Evolutionary conservation across 2,113 vertebrate genomes (phyloP).

Genomic region (Campylorhamphus procurvoides): DNA sequence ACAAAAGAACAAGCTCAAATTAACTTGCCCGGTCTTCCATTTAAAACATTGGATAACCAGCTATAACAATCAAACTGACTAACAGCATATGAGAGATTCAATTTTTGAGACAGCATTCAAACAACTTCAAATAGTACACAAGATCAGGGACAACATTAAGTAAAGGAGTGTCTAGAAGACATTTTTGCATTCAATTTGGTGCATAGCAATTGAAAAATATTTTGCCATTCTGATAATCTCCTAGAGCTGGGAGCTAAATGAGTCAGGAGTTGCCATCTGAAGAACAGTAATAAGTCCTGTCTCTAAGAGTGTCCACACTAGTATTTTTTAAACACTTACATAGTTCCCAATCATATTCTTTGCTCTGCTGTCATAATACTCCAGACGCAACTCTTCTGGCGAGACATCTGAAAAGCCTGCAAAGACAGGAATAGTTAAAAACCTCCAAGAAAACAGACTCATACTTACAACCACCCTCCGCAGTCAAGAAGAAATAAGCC

Average conservation of each 20-base stretch:
- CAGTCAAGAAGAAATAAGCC: background rate
- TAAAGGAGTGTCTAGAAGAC: background rate
- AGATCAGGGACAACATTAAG: background rate
- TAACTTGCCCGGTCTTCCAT: background rate
- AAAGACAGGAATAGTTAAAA: conserved; percentile 51
- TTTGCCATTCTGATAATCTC: background rate
- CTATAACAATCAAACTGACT: background rate
- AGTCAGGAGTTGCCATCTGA: background rate
- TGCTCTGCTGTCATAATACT: conserved; percentile 83
- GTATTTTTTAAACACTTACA: conserved; percentile 74
- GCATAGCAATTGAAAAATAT: background rate
- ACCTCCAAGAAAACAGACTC: background rate
- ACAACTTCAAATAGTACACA: background rate
- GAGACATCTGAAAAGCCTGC: conserved; percentile 90
- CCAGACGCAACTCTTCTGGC: conserved; percentile 89
- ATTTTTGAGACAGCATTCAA: background rate
- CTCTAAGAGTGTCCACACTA: background rate
- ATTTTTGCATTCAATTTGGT: background rate
- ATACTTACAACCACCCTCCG: background rate
- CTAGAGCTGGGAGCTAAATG: background rate
- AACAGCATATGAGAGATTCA: background rate
- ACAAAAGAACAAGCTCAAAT: background rate
- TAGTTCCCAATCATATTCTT: conserved; percentile 83
- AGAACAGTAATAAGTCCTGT: background rate
- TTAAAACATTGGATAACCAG: background rate